Conservation (phyloP, 2,888 invertebrate species). For the Suillia variegata region DNA sequence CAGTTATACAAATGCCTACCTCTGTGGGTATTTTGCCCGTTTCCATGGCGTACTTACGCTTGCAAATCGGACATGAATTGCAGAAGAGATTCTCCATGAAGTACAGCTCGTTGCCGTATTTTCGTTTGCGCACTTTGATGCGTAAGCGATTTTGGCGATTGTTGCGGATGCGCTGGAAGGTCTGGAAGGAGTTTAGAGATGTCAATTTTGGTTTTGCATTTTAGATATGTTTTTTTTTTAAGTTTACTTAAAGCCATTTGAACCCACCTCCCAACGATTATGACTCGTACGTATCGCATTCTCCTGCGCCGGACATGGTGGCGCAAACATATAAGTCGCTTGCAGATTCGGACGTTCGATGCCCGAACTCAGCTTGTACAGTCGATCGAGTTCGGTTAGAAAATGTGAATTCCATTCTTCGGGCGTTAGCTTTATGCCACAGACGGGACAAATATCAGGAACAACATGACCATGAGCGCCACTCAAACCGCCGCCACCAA, state of each 20-base stretch:
- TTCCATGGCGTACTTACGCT: constrained; percentile 58
- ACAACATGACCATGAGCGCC: constrained; percentile 47
- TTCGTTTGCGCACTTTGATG: constrained; percentile 71
- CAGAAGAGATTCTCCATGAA: constrained; percentile 61
- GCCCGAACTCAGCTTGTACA: constrained; percentile 67
- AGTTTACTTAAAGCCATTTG: background rate
- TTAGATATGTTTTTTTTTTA: background rate
- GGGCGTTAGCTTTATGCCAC: constrained; percentile 70
- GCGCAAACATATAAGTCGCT: constrained; percentile 59
- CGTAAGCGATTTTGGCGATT: constrained; percentile 73
- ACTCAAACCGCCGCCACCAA: constrained; percentile 22
- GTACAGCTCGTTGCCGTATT: constrained; percentile 66
- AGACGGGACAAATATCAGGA: constrained; percentile 68
- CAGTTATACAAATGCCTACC: constrained; percentile 59
- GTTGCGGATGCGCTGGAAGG: constrained; percentile 72
- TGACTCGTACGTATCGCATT: constrained; percentile 62
- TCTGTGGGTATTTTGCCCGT: constrained; percentile 68
- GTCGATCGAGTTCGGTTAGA: constrained; percentile 71
- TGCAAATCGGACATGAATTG: constrained; percentile 70
- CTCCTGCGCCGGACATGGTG: constrained; percentile 58
- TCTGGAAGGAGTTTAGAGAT: constrained; percentile 47
- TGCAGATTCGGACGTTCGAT: constrained; percentile 59
- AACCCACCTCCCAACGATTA: constrained; percentile 70
- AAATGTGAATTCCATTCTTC: constrained; percentile 74
- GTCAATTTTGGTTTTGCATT: background rate